Evolutionary conservation across 2,113 vertebrate genomes (phyloP), one percentile per base, ranked within the genome.

Genomic region (Cercopithecus mona): DNA sequence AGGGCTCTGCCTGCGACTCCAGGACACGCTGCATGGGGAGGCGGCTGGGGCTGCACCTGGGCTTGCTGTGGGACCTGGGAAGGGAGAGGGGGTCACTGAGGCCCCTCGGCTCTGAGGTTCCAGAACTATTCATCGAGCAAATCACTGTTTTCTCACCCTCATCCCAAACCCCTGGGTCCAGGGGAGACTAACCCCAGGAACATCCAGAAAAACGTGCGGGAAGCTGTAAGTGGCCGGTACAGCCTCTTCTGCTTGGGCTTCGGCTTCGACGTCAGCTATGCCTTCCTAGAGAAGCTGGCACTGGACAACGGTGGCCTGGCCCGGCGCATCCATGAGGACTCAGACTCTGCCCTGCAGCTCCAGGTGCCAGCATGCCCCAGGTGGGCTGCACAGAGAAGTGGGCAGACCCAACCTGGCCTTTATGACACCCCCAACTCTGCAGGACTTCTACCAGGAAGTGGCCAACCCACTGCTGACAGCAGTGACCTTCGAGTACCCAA

Each of bases 391-490:
- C 57, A 27, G 76, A 48, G 13, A 43, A 61, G 18, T 2, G 14
- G n/a, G 38, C 32, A 55, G 40, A 8, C 22, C 80, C 75, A 38
- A 32, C 25, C 59, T 8, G 0, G 72, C 68, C 38, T 89, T 75
- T 2, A 1, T 94, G 43, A 95, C 89, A 66, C 75, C 13, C 90
- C 61, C 85, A 11, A 38, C 9, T 96, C 96, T 92, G 96, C 73
- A 99, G 99, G 99, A 99, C 97, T 99, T 99, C 98, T 99, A 99
- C 96, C 97, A 99, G 6, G 99, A 99, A 85, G 99, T 99, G 61
- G 98, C 99, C 88, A 99, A 98, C 38, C 99, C 99, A 4, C 85
- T 99, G 97, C 98, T 99, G 55, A 98, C 85, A 16, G 93, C 99
- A 0, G 99, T 99, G 90, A 97, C 99, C 91, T 97, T 99, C 38